Conservation (phyloP, 2,113 vertebrate species). For the Clarias gariepinus region DNA sequence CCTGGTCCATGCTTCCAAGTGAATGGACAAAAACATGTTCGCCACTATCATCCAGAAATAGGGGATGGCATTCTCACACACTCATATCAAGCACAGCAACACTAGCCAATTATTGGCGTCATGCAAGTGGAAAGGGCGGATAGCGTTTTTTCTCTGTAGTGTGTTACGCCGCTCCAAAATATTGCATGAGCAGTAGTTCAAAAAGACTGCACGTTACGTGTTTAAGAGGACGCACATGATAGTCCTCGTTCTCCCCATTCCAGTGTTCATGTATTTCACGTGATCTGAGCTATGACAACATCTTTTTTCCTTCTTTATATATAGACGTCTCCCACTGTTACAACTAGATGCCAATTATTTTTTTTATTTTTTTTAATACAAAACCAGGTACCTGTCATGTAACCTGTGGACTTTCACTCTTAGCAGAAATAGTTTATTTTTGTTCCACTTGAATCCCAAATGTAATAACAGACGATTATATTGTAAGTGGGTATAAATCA, state of each 20-base stretch:
- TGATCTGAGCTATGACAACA: not conserved
- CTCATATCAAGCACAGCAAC: too few species aligned
- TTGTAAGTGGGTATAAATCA: slow-evolving; percentile 16
- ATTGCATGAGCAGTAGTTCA: too few species aligned
- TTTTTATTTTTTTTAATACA: not conserved
- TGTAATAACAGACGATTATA: not conserved
- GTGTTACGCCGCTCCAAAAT: too few species aligned
- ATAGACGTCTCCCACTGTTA: slow-evolving; percentile 37
- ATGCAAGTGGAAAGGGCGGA: too few species aligned
- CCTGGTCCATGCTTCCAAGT: not conserved
- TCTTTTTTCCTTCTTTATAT: not conserved
- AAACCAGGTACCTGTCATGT: not conserved
- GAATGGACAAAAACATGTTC: too few species aligned
- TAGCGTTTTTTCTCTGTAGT: too few species aligned
- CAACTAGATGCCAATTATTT: slow-evolving; percentile 36
- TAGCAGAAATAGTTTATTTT: not conserved
- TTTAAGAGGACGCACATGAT: too few species aligned
- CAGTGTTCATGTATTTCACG: slow-evolving; percentile 27
- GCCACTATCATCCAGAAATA: too few species aligned
- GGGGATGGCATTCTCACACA: too few species aligned
- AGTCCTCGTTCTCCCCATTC: slow-evolving; percentile 26
- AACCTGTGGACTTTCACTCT: not conserved
- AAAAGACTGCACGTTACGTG: too few species aligned
- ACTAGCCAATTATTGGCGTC: too few species aligned
- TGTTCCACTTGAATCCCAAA: not conserved